phyloP scores from a whole-genome alignment of 2,888 invertebrate genomes.

The Pecten maximus region DNA sequence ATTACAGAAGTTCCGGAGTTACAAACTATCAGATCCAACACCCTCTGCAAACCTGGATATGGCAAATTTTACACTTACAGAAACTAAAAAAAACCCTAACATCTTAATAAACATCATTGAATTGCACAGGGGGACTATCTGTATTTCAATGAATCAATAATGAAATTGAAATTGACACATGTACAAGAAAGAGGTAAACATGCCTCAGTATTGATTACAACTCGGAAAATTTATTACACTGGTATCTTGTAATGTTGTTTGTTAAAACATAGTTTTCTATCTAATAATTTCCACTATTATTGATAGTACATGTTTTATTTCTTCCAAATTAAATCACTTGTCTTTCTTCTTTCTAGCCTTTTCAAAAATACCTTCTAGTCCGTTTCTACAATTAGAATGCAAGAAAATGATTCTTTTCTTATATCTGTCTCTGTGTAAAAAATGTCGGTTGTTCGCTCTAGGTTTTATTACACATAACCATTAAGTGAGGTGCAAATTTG shows the following conservation, averaged over 20 bases:
- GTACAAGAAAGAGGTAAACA: background rate
- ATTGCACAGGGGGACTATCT: background rate
- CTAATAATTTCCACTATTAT: too few relatives aligned
- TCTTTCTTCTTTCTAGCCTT: too few relatives aligned
- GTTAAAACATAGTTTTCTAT: background rate
- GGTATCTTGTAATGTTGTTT: background rate
- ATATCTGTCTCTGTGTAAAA: too few relatives aligned
- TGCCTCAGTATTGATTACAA: background rate
- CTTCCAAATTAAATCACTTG: too few relatives aligned
- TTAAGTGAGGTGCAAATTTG: too few relatives aligned
- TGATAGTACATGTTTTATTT: too few relatives aligned
- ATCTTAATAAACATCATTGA: constrained; percentile 5
- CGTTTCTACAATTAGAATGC: too few relatives aligned
- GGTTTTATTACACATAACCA: too few relatives aligned
- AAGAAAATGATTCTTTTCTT: too few relatives aligned
- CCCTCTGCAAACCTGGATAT: background rate
- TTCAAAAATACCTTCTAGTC: too few relatives aligned
- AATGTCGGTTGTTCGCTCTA: too few relatives aligned
- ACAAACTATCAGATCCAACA: background rate
- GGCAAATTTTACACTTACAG: background rate
- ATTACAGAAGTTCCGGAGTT: background rate
- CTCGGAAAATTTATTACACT: background rate
- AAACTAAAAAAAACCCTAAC: background rate
- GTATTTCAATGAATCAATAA: constrained; percentile 22
- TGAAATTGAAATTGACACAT: constrained; percentile 28